phyloP scores from a whole-genome alignment of 2,888 invertebrate genomes.

The Acronicta aceris region DNA sequence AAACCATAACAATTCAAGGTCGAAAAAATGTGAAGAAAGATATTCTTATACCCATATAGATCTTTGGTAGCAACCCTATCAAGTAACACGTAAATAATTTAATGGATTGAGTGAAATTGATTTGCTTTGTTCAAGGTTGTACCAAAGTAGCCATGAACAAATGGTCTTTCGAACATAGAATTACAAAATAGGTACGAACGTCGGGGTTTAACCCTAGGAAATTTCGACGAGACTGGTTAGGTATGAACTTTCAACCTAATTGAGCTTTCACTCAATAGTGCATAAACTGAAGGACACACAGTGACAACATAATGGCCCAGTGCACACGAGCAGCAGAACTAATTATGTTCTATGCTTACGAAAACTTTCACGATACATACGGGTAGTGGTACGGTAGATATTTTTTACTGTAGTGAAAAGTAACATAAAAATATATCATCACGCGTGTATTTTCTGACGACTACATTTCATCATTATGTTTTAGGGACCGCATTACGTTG shows the following conservation, averaged over 20 bases:
- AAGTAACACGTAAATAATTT: constrained; percentile 36
- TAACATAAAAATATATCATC: too few relatives aligned
- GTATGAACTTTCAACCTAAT: constrained; percentile 40
- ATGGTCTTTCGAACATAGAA: constrained; percentile 11
- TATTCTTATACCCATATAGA: background rate
- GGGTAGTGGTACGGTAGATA: background rate
- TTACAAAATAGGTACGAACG: constrained; percentile 6
- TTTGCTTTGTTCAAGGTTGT: constrained; percentile 41
- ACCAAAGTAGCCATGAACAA: constrained; percentile 12
- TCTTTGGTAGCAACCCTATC: constrained; percentile 3
- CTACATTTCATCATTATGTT: too few relatives aligned
- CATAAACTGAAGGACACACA: constrained; percentile 32
- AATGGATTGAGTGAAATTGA: constrained; percentile 35
- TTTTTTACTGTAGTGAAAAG: too few relatives aligned
- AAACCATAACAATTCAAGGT: too few relatives aligned
- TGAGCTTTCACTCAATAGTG: constrained; percentile 39
- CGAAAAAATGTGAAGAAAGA: background rate
- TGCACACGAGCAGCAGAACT: constrained; percentile 7
- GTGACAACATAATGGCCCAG: constrained; percentile 21
- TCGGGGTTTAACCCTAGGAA: constrained; percentile 18
- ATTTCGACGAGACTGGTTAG: constrained; percentile 31
- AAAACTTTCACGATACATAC: background rate
- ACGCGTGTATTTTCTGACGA: too few relatives aligned
- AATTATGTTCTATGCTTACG: background rate
- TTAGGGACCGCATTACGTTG: too few relatives aligned